Percentiles rank a stretch among this genome's conserved stretches.
These are phyloP conservation scores for Pithecia hirsuta DNA, from an alignment of 2,797 vertebrate genomes.

Conservation along the genomic window DNA sequence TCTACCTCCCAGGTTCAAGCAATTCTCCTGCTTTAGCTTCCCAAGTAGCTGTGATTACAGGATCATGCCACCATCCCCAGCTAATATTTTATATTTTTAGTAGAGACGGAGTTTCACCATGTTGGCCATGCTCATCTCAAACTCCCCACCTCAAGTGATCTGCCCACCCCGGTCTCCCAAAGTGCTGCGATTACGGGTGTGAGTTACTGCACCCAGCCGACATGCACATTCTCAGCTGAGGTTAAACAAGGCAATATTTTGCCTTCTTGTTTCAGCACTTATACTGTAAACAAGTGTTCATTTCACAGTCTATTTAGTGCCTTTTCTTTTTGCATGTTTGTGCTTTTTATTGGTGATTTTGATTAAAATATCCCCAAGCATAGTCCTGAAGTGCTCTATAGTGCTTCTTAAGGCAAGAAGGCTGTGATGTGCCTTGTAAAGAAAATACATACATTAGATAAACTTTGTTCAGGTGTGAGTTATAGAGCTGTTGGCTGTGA, in stretches of 20 bases:
- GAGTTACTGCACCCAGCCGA: not conserved
- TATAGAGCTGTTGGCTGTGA: no score
- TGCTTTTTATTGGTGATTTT: not conserved
- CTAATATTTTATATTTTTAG: not conserved
- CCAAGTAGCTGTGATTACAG: not conserved
- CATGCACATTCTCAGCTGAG: not conserved
- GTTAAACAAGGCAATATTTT: not conserved
- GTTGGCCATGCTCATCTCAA: not conserved
- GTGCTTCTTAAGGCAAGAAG: not conserved
- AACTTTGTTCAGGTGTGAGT: not conserved
- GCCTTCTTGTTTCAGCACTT: not conserved
- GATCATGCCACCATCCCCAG: accelerated
- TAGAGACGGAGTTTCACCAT: not conserved
- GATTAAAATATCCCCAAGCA: not conserved
- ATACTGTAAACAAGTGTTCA: not conserved
- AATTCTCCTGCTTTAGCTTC: not conserved
- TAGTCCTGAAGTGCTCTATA: not conserved
- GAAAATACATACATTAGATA: not conserved
- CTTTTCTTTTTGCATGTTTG: not conserved
- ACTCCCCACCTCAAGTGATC: not conserved
- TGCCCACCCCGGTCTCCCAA: accelerated
- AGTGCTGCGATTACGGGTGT: not conserved
- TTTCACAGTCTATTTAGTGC: not conserved
- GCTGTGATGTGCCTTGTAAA: not conserved
- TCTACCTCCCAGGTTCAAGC: not conserved